Evolutionary conservation across 2,888 invertebrate genomes (phyloP).

Genomic region (Sylvicola cinctus): DNA sequence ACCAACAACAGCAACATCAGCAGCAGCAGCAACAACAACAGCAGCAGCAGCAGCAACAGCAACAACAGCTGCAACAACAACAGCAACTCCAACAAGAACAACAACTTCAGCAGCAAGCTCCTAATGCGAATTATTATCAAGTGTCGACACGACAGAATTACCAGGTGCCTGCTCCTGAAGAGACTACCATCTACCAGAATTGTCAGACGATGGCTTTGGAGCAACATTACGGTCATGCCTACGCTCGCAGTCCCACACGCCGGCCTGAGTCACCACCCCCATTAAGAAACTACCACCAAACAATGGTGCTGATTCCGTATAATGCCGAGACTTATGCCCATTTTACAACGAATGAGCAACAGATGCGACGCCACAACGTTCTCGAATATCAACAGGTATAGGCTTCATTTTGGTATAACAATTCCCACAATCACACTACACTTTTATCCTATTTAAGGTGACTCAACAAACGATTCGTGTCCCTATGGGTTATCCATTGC

Average conservation of each 20-base stretch:
- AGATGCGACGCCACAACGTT: conserved; percentile 19
- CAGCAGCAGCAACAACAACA: conserved; percentile 10
- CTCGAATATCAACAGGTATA: conserved; percentile 26
- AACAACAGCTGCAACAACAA: conserved; percentile 8
- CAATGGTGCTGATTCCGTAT: conserved; percentile 47
- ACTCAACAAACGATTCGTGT: conserved; percentile 29
- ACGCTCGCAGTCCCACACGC: conserved; percentile 23
- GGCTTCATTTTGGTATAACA: conserved; percentile 1
- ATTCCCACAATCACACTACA: too few relatives aligned
- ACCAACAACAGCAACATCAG: conserved; percentile 17
- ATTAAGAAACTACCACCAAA: conserved; percentile 43
- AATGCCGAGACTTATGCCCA: conserved; percentile 27
- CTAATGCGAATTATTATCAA: conserved; percentile 19
- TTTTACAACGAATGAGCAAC: conserved; percentile 20
- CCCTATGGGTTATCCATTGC: conserved; percentile 26
- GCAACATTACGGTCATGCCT: conserved; percentile 16
- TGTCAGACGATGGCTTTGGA: conserved; percentile 19
- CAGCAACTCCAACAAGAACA: conserved; percentile 3
- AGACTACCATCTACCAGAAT: conserved; percentile 22
- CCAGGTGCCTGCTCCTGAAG: conserved; percentile 20
- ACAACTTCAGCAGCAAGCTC: conserved; percentile 3
- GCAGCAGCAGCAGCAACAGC: conserved; percentile 10
- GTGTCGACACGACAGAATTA: conserved; percentile 23
- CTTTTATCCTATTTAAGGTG: conserved; percentile 13
- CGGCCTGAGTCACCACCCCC: conserved; percentile 52